Evolutionary conservation across 2,888 invertebrate genomes (phyloP), one percentile per base, ranked within the genome.

Genomic region (Calameuta idolon): DNA sequence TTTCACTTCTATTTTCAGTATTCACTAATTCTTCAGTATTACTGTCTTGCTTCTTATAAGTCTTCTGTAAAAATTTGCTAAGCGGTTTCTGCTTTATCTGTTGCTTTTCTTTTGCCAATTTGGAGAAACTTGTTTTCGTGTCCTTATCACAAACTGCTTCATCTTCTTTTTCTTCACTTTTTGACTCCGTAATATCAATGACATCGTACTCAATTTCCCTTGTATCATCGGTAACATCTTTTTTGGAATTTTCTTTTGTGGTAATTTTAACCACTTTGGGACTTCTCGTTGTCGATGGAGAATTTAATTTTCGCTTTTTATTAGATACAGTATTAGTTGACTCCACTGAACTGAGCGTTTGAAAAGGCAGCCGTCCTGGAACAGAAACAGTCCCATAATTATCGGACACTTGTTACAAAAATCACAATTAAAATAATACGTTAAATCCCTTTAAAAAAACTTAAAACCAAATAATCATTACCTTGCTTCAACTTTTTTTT

Each of bases 401-500:
- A 55, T 55, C 40, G 23, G 5, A 23, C 5, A 23, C 40, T 23
- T 55, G 40, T 55, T 23, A 23, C 15, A 55, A 23, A 55, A 23
- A 55, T 9, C 9, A 40, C 15, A 55, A 55, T 55, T 23, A 23
- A 55, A 55, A 23, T 55, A 55, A 23, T 23, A 55, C 9, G 2
- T 4, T 23, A 2, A 23, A 23, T 55, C 40, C 23, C 5, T 55
- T 40, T 40, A 23, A 55, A 55, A 55, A 31, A 4, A 15, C 15
- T 30, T 11, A 31, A 33, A 31, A 71, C 31, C 1, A 31, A 31
- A 71, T 1, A 15, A 31, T 55, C 1, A 9, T n/a, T 86, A 91
- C 91, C 89, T 87, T 91, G 90, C 79, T 87, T 90, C 77, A 89
- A 74, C 81, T 89, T 90, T 77, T 89, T 90, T 75, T 87, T 89